phyloP scores from a whole-genome alignment of 2,113 vertebrate species.

The Macroglossus sobrinus region DNA sequence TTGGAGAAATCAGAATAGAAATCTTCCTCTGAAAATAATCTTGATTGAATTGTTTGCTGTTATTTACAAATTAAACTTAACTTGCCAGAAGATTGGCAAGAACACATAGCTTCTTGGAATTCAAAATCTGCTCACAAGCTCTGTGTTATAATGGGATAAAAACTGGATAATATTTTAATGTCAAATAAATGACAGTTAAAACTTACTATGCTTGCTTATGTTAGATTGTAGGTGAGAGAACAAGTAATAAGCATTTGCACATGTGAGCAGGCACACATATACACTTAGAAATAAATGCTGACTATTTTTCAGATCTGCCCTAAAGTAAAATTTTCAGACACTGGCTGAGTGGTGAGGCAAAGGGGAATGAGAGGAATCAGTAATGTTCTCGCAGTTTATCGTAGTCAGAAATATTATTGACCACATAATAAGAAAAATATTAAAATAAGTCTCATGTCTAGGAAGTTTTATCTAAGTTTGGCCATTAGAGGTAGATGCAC shows the following conservation, averaged over 20 bases:
- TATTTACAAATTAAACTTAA: constrained; percentile 27
- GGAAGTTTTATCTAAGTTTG: background rate
- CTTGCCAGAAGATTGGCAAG: background rate
- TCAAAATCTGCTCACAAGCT: background rate
- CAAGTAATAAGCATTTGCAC: background rate
- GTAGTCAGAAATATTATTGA: background rate
- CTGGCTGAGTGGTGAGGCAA: background rate
- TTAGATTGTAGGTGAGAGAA: background rate
- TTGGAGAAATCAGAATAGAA: background rate
- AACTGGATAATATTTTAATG: background rate
- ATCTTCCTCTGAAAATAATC: background rate
- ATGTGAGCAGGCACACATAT: background rate
- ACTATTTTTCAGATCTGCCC: background rate
- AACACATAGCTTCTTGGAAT: background rate
- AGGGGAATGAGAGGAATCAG: background rate
- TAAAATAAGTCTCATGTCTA: background rate
- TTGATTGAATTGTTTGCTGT: background rate
- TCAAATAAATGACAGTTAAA: background rate
- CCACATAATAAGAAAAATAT: background rate
- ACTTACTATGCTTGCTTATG: background rate
- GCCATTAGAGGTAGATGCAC: background rate
- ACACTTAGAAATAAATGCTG: background rate
- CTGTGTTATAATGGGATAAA: background rate
- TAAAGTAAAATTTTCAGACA: background rate
- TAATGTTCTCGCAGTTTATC: background rate